These are phyloP conservation scores for Tupaia chinensis DNA, from an alignment of 2,113 vertebrate species.

Conservation along the genomic window DNA sequence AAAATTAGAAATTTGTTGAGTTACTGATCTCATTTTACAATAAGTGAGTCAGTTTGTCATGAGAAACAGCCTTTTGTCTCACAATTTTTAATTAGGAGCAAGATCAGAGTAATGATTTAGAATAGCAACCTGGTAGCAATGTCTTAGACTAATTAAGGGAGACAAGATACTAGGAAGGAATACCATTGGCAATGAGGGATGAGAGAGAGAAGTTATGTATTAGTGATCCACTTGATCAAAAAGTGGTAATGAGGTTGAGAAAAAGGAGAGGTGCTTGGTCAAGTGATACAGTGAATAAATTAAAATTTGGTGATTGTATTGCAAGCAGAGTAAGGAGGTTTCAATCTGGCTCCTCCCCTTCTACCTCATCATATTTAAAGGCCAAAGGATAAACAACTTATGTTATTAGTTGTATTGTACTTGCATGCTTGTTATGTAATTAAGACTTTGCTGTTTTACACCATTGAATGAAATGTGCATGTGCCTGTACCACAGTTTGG, in stretches of 20 bases:
- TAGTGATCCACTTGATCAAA: not conserved
- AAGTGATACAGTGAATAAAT: not conserved
- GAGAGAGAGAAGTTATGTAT: too few species aligned
- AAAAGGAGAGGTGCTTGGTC: not conserved
- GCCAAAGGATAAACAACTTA: too few species aligned
- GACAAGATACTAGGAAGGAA: not conserved
- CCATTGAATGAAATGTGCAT: too few species aligned
- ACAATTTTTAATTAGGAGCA: not conserved
- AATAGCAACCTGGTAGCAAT: not conserved
- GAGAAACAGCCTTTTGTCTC: not conserved
- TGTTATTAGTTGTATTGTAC: too few species aligned
- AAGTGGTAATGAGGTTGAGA: not conserved
- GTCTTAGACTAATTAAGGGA: not conserved
- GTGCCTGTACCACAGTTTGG: too few species aligned
- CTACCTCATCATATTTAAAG: too few species aligned
- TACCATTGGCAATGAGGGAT: rapidly evolving
- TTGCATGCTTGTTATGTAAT: too few species aligned
- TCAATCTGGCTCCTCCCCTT: too few species aligned
- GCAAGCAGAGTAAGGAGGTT: too few species aligned
- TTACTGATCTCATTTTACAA: slow-evolving; percentile 15
- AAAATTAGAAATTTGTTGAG: slow-evolving; percentile 9
- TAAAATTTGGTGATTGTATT: not conserved
- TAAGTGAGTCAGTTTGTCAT: not conserved
- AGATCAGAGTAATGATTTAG: not conserved
- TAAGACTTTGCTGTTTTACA: too few species aligned